Percentiles rank a stretch among this genome's conserved stretches.
phyloP scores from a whole-genome alignment of 2,797 vertebrate species.

The Fratercula arctica region DNA sequence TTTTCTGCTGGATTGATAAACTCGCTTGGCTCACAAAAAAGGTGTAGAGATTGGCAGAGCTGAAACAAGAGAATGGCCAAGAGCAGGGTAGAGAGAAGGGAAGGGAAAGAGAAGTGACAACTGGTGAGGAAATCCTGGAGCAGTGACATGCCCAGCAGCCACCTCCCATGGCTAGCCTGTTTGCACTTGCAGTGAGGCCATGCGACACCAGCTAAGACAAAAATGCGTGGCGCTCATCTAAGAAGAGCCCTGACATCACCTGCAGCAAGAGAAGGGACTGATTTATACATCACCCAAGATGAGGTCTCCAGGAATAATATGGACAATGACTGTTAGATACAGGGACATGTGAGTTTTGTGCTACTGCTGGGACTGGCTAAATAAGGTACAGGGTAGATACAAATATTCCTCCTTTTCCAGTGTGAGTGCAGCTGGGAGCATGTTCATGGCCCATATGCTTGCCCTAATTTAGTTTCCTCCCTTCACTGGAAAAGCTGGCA shows the following conservation, averaged over 20 bases:
- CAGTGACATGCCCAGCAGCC: neutral
- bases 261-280: neutral
- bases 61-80: neutral
- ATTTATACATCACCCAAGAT: neutral
- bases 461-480: neutral
- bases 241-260: neutral
- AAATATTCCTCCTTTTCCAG: neutral
- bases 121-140: neutral
- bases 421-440: neutral
- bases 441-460: neutral
- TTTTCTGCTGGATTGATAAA: neutral
- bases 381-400: neutral
- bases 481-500: neutral
- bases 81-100: neutral
- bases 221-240: neutral
- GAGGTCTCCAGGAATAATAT: neutral
- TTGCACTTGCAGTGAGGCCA: neutral
- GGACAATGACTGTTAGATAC: neutral
- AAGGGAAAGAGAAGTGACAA: neutral
- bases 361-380: neutral
- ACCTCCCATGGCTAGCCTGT: neutral
- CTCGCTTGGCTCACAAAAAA: neutral
- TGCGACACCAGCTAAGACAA: neutral
- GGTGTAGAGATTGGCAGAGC: neutral
- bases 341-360: neutral